Percentiles rank a stretch among this genome's conserved stretches.
These are phyloP conservation scores for Lymantria monacha DNA, from an alignment of 2,888 invertebrate genomes.

Conservation along the genomic window DNA sequence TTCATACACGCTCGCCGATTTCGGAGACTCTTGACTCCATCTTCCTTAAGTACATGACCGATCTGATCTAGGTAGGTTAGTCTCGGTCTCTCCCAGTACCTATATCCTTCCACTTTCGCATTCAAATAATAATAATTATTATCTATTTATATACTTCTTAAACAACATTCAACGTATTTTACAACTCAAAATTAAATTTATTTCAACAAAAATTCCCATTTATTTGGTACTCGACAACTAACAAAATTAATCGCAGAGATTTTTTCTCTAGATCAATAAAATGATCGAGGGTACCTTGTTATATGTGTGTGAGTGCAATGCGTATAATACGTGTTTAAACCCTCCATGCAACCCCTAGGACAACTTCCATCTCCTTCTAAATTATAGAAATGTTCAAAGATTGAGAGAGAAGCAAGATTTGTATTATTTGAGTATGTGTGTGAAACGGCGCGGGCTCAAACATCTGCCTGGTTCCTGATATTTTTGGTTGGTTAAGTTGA, in stretches of 20 bases:
- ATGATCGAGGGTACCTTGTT: conserved; percentile 58
- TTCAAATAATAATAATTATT: no score
- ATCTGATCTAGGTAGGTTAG: no score
- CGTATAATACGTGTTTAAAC: conserved; percentile 65
- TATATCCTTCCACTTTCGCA: no score
- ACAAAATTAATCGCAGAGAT: conserved; percentile 51
- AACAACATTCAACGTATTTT: no score
- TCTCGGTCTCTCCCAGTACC: no score
- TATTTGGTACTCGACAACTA: conserved; percentile 18
- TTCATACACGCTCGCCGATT: no score
- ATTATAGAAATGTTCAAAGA: conserved; percentile 17
- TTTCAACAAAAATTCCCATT: conserved; percentile 13
- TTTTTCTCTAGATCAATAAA: conserved; percentile 66
- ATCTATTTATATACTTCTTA: no score
- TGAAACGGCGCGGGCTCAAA: conserved; percentile 62
- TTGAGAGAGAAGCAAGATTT: conserved; percentile 30
- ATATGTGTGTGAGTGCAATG: conserved; percentile 55
- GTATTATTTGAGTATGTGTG: conserved; percentile 42
- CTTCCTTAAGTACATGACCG: no score
- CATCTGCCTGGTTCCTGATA: conserved; percentile 71
- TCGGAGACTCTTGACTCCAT: no score
- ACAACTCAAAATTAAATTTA: conserved; percentile 22
- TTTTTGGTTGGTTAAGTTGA: conserved; percentile 61
- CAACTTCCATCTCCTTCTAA: conserved; percentile 41
- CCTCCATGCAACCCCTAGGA: conserved; percentile 69